These are phyloP conservation scores for Platycheirus rosarum DNA, from an alignment of 2,888 invertebrate genomes.

Conservation along the genomic window DNA sequence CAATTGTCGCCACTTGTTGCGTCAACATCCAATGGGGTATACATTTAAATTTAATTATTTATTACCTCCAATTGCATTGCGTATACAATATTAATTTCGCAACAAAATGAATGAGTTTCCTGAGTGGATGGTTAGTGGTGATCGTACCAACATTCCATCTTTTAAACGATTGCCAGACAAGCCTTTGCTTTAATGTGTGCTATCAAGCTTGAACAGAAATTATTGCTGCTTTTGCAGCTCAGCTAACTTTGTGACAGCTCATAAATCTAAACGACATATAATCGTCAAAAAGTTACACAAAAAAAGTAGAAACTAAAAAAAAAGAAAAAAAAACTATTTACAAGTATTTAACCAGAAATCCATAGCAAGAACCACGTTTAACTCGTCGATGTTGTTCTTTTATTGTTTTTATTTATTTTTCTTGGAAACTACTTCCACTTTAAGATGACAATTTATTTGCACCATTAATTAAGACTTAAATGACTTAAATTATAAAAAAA, in stretches of 20 bases:
- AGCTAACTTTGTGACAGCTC: conserved; percentile 76
- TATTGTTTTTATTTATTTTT: conserved; percentile 1
- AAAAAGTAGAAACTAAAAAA: background rate
- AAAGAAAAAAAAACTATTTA: conserved; percentile 32
- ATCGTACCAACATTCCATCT: conserved; percentile 70
- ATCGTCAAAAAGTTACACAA: conserved; percentile 68
- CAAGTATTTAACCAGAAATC: conserved; percentile 48
- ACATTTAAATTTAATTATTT: conserved; percentile 66
- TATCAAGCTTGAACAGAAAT: conserved; percentile 27
- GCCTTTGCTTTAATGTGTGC: conserved; percentile 5
- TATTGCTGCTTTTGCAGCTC: conserved; percentile 49
- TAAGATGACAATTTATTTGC: conserved; percentile 70
- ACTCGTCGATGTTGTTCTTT: conserved; percentile 21
- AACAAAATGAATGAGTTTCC: conserved; percentile 63
- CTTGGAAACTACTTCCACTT: conserved; percentile 56
- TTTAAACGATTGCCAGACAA: conserved; percentile 62
- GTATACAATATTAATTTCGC: conserved; percentile 41
- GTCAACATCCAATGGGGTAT: background rate
- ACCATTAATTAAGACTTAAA: conserved; percentile 66
- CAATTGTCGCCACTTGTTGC: background rate
- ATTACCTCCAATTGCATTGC: conserved; percentile 29
- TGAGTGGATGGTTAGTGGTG: conserved; percentile 25
- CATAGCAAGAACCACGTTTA: conserved; percentile 53
- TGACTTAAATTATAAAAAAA: conserved; percentile 59
- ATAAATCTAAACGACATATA: conserved; percentile 78